Conservation (phyloP, 2,888 invertebrate genomes). For the Lochmaea capreae region DNA sequence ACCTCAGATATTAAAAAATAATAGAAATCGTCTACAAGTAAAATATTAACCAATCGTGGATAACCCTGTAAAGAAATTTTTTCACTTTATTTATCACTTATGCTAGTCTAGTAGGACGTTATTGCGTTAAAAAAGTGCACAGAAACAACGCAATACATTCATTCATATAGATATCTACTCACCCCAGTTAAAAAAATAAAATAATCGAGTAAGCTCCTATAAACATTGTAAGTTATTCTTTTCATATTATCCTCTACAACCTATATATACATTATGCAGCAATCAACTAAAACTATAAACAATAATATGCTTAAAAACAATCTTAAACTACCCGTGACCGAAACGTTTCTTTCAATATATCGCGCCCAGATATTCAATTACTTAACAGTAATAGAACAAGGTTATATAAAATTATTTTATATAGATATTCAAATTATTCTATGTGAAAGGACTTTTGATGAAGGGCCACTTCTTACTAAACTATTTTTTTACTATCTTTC, state of each 20-base stretch:
- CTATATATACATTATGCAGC: not conserved
- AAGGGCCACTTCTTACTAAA: too few species aligned
- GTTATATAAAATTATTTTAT: not conserved
- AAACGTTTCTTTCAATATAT: slow-evolving; percentile 29
- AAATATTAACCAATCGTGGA: too few species aligned
- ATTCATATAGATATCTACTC: not conserved
- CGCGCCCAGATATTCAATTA: slow-evolving; percentile 32
- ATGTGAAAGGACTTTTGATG: too few species aligned
- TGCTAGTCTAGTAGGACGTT: too few species aligned
- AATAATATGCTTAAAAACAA: slow-evolving; percentile 34
- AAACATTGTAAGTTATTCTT: not conserved
- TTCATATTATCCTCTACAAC: not conserved
- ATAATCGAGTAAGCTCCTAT: slow-evolving; percentile 27
- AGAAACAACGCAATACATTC: too few species aligned
- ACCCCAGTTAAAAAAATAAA: slow-evolving; percentile 28
- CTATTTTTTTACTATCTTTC: too few species aligned
- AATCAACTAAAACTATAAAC: slow-evolving; percentile 33
- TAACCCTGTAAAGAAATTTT: too few species aligned
- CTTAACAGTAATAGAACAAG: not conserved
- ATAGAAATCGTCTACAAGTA: too few species aligned
- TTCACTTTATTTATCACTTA: too few species aligned
- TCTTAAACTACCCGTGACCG: slow-evolving; percentile 41
- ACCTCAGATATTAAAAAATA: too few species aligned
- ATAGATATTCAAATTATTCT: not conserved
- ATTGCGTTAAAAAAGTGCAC: too few species aligned